These are phyloP conservation scores for Lithosia quadra DNA, from an alignment of 2,888 invertebrate species.

Conservation along the genomic window DNA sequence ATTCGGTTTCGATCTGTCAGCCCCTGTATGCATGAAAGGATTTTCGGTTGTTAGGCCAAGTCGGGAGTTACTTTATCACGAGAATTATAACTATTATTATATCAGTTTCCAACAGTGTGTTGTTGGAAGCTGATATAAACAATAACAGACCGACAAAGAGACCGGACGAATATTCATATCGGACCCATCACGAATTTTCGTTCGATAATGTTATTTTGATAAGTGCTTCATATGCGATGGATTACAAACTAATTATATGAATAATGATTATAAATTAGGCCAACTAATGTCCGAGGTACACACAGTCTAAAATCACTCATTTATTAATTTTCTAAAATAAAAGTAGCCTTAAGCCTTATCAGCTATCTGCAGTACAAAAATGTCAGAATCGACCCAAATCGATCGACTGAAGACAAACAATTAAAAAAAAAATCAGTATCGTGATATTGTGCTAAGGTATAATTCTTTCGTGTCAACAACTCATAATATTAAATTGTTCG, in stretches of 20 bases:
- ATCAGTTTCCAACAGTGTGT: background rate
- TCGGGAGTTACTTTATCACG: background rate
- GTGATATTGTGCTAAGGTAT: too few relatives aligned
- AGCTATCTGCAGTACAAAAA: too few relatives aligned
- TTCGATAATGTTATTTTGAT: background rate
- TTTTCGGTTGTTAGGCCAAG: background rate
- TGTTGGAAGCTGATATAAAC: background rate
- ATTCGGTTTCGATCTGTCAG: too few relatives aligned
- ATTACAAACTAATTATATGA: background rate
- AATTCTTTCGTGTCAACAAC: too few relatives aligned
- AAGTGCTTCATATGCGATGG: background rate
- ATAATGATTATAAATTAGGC: background rate
- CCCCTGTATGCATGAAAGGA: too few relatives aligned
- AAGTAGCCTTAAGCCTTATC: too few relatives aligned
- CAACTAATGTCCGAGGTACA: background rate
- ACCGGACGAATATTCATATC: constrained; percentile 2
- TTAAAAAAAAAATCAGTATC: too few relatives aligned
- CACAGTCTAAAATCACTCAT: background rate
- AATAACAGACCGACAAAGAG: constrained; percentile 1
- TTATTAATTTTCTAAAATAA: too few relatives aligned
- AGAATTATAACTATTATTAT: background rate
- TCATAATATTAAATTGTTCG: too few relatives aligned
- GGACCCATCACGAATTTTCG: background rate
- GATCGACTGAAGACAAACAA: too few relatives aligned
- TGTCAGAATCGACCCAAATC: too few relatives aligned